Evolutionary conservation across 1,140 invertebrate genomes (phyloP).

Genomic region (Drosophila hydei): DNA sequence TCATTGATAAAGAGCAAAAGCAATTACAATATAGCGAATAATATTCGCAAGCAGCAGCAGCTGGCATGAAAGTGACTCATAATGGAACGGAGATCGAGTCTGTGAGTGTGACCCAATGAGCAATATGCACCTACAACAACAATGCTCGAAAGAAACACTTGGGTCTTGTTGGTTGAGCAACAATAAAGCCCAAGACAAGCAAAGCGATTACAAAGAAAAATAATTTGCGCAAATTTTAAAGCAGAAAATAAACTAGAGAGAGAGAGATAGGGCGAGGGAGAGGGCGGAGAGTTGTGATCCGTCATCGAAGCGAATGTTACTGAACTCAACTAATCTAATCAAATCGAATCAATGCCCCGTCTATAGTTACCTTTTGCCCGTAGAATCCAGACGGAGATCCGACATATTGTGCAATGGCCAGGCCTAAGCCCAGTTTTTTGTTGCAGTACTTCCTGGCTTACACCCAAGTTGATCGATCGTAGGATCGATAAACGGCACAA

Average conservation of each 20-base stretch:
- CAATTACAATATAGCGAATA: slow-evolving; percentile 67
- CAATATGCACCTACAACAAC: slow-evolving; percentile 70
- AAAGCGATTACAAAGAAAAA: slow-evolving; percentile 76
- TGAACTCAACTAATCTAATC: slow-evolving; percentile 64
- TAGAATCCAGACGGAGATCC: background rate
- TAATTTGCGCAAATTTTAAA: slow-evolving; percentile 73
- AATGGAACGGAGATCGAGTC: slow-evolving; percentile 16
- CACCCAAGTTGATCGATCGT: slow-evolving; percentile 68
- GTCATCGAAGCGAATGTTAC: slow-evolving; percentile 68
- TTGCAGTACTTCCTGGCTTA: slow-evolving; percentile 75
- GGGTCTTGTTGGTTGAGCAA: slow-evolving; percentile 54
- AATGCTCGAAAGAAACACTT: slow-evolving; percentile 29
- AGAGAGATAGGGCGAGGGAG: slow-evolving; percentile 12
- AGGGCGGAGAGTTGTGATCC: slow-evolving; percentile 51
- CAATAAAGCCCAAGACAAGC: slow-evolving; percentile 68
- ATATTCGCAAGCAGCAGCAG: slow-evolving; percentile 65
- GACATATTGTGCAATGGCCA: slow-evolving; percentile 47
- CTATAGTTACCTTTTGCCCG: slow-evolving; percentile 30
- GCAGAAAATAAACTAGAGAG: slow-evolving; percentile 4
- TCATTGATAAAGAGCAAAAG: slow-evolving; percentile 63
- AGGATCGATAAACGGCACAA: slow-evolving; percentile 33
- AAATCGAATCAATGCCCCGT: slow-evolving; percentile 70
- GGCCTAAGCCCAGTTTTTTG: slow-evolving; percentile 54
- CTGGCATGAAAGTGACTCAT: slow-evolving; percentile 48
- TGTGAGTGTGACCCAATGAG: slow-evolving; percentile 75